A percentile compares a stretch with the other conserved stretches of the same genome.
phyloP scores from a whole-genome alignment of 1,140 invertebrate species.

The Ostrea denselamellosa region DNA sequence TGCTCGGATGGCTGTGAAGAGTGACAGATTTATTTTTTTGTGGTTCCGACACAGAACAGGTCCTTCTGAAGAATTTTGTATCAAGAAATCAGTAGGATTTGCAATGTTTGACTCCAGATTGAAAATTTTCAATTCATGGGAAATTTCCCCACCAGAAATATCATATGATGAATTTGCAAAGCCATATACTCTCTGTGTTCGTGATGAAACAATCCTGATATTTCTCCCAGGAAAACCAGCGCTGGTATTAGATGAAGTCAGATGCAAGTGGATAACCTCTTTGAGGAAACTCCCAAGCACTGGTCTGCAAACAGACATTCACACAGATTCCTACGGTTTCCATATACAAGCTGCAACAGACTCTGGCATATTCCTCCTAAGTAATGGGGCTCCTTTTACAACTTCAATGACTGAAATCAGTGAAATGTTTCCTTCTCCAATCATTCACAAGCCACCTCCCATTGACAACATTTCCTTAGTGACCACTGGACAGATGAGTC shows the following conservation, averaged over 20 bases:
- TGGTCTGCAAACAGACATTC: slow-evolving; percentile 55
- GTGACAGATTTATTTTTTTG: slow-evolving; percentile 72
- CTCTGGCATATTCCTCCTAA: slow-evolving; percentile 71
- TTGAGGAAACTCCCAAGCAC: slow-evolving; percentile 66
- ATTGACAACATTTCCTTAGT: slow-evolving; percentile 76
- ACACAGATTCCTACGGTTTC: slow-evolving; percentile 68
- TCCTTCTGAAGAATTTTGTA: slow-evolving; percentile 76
- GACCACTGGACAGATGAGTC: slow-evolving; percentile 65
- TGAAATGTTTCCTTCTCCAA: slow-evolving; percentile 68
- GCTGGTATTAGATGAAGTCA: slow-evolving; percentile 72
- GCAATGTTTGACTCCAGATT: slow-evolving; percentile 75
- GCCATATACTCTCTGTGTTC: slow-evolving; percentile 70
- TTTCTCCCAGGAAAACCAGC: slow-evolving; percentile 76
- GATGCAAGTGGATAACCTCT: slow-evolving; percentile 73
- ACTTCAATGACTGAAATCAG: slow-evolving; percentile 72
- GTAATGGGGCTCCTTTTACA: slow-evolving; percentile 74
- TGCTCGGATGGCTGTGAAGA: slow-evolving; percentile 70
- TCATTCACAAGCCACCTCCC: slow-evolving; percentile 73
- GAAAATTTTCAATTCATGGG: slow-evolving; percentile 71
- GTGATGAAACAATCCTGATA: slow-evolving; percentile 73
- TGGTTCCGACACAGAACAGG: slow-evolving; percentile 76
- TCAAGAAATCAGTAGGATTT: slow-evolving; percentile 77
- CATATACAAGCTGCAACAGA: slow-evolving; percentile 70
- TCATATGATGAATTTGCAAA: slow-evolving; percentile 75
- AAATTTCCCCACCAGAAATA: slow-evolving; percentile 72